Evolutionary conservation across 2,113 vertebrate species (phyloP), one percentile per base, ranked within the genome.

Genomic region (Malurus cyaneus): DNA sequence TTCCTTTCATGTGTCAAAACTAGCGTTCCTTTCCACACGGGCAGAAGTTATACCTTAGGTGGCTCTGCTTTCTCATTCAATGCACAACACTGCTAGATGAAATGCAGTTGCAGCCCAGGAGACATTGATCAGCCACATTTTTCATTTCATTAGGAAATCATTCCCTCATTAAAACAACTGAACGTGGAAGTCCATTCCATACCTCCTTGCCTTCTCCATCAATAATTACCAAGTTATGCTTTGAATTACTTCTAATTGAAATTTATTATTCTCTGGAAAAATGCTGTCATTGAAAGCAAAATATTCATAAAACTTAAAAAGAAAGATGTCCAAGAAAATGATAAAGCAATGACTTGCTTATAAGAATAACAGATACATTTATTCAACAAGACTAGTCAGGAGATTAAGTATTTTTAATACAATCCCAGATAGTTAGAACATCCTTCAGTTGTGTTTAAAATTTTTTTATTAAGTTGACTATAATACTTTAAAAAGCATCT

Each of bases 61-160:
- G 11, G 29, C 29, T 59, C 57, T 92, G 29, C 18, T 32, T 60
- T 88, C 52, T 82, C 66, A 54, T 61, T 69, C 50, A 82, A 49
- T 3, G 1, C 8, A 49, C 2, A 9, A 62, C 32, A 54, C 0
- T 44, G 31, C 13, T 19, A 65, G 31, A 18, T 3, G 5, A 83
- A 69, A 83, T 18, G 16, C 0, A 3, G 6, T 3, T 61, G 32
- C 46, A 73, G 56, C 9, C 26, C 28, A 53, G 8, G 12, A 4
- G 23, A 79, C 2, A 4, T 16, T 26, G 26, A 92, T 67, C 1
- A 74, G 69, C 12, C 6, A 54, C 11, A 32, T 50, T 39, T 73
- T 81, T 64, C n/a, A 67, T 12, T 50, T 62, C 25, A 67, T 4
- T 17, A 24, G 62, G 29, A 85, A 85, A 84, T 50, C 12, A 78